A percentile compares a stretch with the other conserved stretches of the same genome.
phyloP scores from a whole-genome alignment of 2,113 vertebrate genomes.

The Azemiops feae region DNA sequence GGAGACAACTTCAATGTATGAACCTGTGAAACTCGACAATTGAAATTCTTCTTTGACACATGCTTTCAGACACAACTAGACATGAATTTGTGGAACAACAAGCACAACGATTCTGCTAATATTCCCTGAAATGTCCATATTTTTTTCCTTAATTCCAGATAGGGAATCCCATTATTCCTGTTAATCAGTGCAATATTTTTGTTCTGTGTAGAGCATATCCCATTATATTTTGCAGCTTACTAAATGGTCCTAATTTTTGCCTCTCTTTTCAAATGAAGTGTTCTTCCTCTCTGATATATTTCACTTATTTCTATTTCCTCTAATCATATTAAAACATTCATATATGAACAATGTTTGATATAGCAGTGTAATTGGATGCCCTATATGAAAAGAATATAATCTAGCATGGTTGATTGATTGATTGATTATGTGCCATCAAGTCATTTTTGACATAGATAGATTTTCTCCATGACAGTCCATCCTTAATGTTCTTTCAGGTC shows the following conservation, averaged over 20 bases:
- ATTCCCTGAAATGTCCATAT: neutral
- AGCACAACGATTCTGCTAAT: neutral
- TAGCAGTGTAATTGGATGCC: conserved; percentile 13
- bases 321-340: neutral
- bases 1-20: neutral
- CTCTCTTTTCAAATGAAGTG: neutral
- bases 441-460: neutral
- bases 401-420: neutral
- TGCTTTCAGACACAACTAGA: neutral
- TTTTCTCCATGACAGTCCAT: neutral
- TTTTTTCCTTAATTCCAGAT: neutral
- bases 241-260: neutral
- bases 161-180: neutral
- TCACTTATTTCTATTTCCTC: neutral
- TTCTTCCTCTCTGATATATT: neutral
- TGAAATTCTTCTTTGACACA: neutral
- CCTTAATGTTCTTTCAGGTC: neutral
- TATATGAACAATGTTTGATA: conserved; percentile 8
- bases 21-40: neutral
- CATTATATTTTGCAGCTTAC: neutral
- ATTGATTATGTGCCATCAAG: neutral
- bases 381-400: neutral
- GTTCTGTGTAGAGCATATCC: neutral
- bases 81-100: neutral
- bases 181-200: neutral